These are phyloP conservation scores for Istiophorus platypterus DNA, from an alignment of 2,113 vertebrate genomes.

Conservation along the genomic window DNA sequence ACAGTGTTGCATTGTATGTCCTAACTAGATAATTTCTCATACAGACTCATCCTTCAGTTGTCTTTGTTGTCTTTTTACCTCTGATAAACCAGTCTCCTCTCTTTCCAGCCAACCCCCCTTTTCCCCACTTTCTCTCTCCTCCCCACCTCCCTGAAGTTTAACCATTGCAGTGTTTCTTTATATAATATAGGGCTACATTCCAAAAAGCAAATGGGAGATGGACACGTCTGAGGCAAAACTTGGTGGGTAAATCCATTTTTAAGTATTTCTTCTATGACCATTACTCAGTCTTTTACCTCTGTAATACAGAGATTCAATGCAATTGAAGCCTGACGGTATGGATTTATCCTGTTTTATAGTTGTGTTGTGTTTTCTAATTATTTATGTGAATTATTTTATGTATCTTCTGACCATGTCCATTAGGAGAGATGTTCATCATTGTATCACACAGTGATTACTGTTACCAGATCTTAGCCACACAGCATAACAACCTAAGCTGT, in stretches of 20 bases:
- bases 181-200: slow-evolving; percentile 99
- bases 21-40: slow-evolving; percentile 27
- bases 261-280: slow-evolving; percentile 5
- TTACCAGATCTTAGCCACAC: neutral
- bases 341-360: neutral
- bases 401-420: neutral
- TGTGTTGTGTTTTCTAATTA: neutral
- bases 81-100: slow-evolving; percentile 68
- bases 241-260: slow-evolving; percentile 89
- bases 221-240: slow-evolving; percentile 99
- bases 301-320: neutral
- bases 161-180: slow-evolving; percentile 97
- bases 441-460: neutral
- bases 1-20: slow-evolving; percentile 27
- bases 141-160: slow-evolving; percentile 82
- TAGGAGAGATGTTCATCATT: neutral
- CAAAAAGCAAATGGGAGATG: slow-evolving; percentile 99
- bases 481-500: neutral
- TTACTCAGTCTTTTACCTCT: neutral
- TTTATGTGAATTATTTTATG: neutral
- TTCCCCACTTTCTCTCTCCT: slow-evolving; percentile 57
- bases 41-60: slow-evolving; percentile 45
- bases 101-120: slow-evolving; percentile 61
- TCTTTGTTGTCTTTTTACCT: slow-evolving; percentile 47
- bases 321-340: neutral